phyloP scores from a whole-genome alignment of 2,113 vertebrate genomes.

The Sander lucioperca region DNA sequence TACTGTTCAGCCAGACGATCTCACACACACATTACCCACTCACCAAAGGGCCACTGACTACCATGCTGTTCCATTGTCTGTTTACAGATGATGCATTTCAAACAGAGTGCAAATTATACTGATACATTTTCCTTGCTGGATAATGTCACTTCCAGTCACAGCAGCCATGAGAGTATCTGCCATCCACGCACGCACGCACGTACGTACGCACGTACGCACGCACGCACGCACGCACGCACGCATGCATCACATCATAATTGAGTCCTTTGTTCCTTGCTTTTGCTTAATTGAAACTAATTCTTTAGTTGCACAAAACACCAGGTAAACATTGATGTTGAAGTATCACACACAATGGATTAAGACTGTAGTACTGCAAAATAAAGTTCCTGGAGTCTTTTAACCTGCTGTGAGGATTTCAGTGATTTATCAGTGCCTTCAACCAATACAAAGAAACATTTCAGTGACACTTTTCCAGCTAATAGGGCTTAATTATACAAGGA shows the following conservation, averaged over 20 bases:
- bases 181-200: slow-evolving; percentile 15
- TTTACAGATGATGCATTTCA: slow-evolving; percentile 64
- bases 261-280: slow-evolving; percentile 30
- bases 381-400: not conserved
- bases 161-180: slow-evolving; percentile 33
- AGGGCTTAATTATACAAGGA: not conserved
- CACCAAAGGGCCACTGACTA: slow-evolving; percentile 10
- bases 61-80: slow-evolving; percentile 41
- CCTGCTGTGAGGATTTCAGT: slow-evolving; percentile 3
- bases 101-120: slow-evolving; percentile 66
- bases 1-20: not conserved
- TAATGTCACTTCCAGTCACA: slow-evolving; percentile 50
- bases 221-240: slow-evolving; percentile 11
- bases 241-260: slow-evolving; percentile 22
- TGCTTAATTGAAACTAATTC: slow-evolving; percentile 39
- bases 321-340: not conserved
- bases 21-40: not conserved
- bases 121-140: slow-evolving; percentile 70
- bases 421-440: slow-evolving; percentile 6
- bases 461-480: not conserved
- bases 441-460: slow-evolving; percentile 16
- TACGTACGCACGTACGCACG: slow-evolving; percentile 6
- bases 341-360: slow-evolving; percentile 8
- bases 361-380: not conserved
- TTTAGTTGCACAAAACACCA: slow-evolving; percentile 14